phyloP scores from a whole-genome alignment of 2,797 vertebrate genomes.

The Percopsis omiscomaycus region DNA sequence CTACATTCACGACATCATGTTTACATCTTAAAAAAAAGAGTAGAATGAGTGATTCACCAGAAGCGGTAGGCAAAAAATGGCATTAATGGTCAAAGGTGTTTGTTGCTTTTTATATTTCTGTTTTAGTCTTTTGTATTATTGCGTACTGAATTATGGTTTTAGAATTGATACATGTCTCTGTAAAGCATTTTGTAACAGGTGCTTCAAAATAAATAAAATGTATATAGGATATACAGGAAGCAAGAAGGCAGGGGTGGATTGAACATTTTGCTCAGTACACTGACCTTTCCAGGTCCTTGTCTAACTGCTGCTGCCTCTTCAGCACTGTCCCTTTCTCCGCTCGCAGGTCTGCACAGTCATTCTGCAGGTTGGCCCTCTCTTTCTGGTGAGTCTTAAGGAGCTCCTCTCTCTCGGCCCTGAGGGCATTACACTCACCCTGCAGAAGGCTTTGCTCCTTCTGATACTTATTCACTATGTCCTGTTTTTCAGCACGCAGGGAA shows the following conservation, averaged over 20 bases:
- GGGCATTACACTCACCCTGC: constrained; percentile 82
- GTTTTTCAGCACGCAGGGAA: constrained; percentile 75
- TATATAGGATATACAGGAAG: background rate
- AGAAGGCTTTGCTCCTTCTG: constrained; percentile 85
- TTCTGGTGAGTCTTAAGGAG: constrained; percentile 84
- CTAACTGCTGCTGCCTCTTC: constrained; percentile 85
- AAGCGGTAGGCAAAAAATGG: too few species aligned
- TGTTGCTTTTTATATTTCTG: too few species aligned
- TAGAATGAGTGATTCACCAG: too few species aligned
- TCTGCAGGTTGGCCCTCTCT: constrained; percentile 85
- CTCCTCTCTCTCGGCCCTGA: constrained; percentile 81
- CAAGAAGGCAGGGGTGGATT: constrained; percentile 32
- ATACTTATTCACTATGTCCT: constrained; percentile 82
- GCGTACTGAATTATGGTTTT: too few species aligned
- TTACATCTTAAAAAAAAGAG: too few species aligned
- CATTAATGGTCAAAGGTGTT: too few species aligned
- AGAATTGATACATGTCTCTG: too few species aligned
- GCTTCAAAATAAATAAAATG: too few species aligned
- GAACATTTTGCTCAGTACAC: constrained; percentile 55
- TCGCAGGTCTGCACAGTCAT: constrained; percentile 76
- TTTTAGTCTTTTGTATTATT: too few species aligned
- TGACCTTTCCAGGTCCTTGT: constrained; percentile 90
- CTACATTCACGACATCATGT: too few species aligned
- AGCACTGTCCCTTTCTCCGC: constrained; percentile 79
- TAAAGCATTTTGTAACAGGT: too few species aligned